These are phyloP conservation scores for Stenurella melanura DNA, from an alignment of 2,888 invertebrate genomes.

Conservation along the genomic window DNA sequence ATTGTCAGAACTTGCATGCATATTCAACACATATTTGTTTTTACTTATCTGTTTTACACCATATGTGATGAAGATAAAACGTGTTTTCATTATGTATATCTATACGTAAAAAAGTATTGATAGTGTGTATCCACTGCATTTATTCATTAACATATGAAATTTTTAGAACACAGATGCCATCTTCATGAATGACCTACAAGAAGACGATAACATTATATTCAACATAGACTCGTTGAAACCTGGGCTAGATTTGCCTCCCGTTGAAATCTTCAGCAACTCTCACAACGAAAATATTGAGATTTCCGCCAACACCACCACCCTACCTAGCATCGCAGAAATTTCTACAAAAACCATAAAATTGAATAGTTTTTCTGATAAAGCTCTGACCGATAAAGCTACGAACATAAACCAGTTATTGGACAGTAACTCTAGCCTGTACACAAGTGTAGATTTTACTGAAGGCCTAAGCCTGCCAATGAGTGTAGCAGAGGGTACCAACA, in stretches of 20 bases:
- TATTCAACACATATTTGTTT: no score
- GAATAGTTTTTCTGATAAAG: slow-evolving; percentile 2
- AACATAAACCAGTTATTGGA: slow-evolving; percentile 11
- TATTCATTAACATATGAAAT: neutral
- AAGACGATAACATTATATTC: slow-evolving; percentile 61
- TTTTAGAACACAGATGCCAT: slow-evolving; percentile 56
- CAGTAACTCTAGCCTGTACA: neutral
- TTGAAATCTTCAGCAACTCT: slow-evolving; percentile 14
- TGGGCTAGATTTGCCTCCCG: slow-evolving; percentile 24
- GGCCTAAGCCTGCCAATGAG: slow-evolving; percentile 20
- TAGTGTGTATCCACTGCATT: no score
- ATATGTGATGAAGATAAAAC: no score
- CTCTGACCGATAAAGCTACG: neutral
- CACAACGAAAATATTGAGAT: neutral
- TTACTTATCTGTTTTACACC: no score
- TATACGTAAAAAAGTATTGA: no score
- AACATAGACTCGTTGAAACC: slow-evolving; percentile 46
- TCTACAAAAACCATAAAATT: slow-evolving; percentile 28
- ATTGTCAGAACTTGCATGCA: no score
- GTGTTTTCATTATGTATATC: no score
- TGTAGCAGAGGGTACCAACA: neutral
- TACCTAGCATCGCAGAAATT: slow-evolving; percentile 30
- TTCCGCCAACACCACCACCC: neutral
- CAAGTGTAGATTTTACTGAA: slow-evolving; percentile 17
- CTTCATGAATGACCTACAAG: slow-evolving; percentile 62